These are phyloP conservation scores for Coreius guichenoti DNA, from an alignment of 2,797 vertebrate species.

Conservation along the genomic window DNA sequence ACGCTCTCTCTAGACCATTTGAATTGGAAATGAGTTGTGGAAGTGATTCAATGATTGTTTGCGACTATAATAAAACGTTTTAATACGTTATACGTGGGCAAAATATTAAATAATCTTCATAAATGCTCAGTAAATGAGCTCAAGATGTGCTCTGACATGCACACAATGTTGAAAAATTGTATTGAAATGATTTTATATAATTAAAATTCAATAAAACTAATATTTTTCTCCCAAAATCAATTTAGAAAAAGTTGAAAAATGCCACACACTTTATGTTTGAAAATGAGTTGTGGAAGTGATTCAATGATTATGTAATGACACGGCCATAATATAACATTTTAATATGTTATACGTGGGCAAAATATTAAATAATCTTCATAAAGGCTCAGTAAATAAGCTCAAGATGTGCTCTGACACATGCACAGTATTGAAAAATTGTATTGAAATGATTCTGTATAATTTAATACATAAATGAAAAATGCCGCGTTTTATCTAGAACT, in stretches of 20 bases:
- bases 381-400: not conserved
- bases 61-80: not conserved
- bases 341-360: not conserved
- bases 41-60: not conserved
- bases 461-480: too few species aligned
- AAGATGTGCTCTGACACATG: not conserved
- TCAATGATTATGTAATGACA: not conserved
- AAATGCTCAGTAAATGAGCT: too few species aligned
- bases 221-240: too few species aligned
- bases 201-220: not conserved
- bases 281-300: not conserved
- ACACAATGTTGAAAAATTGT: not conserved
- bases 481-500: too few species aligned
- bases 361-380: not conserved
- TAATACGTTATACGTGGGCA: not conserved
- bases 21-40: not conserved
- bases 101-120: too few species aligned
- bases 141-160: not conserved
- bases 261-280: not conserved
- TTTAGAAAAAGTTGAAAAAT: too few species aligned
- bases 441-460: too few species aligned
- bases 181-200: not conserved
- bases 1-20: too few species aligned
- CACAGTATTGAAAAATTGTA: not conserved
- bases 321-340: not conserved